A percentile compares a stretch with the other conserved stretches of the same genome.
These are phyloP conservation scores for Branchellion lobata DNA, from an alignment of 2,888 invertebrate genomes.

Conservation along the genomic window DNA sequence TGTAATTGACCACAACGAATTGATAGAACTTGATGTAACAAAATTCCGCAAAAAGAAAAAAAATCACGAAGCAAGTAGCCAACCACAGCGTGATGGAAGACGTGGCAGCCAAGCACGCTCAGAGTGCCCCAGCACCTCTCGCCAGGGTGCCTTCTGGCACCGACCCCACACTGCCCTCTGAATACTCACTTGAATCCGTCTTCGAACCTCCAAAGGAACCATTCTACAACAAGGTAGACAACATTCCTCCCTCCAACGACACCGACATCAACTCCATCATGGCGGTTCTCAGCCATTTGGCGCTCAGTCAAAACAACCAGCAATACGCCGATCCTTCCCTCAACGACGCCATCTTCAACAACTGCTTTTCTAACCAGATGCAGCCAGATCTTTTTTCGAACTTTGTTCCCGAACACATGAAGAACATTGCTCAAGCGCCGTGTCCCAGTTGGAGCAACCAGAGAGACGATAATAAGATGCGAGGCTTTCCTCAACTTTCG, in stretches of 20 bases:
- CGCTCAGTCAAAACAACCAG: conserved; percentile 15
- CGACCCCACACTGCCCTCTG: conserved; percentile 1
- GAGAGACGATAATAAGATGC: conserved; percentile 22
- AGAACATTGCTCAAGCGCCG: conserved; percentile 35
- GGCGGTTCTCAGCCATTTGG: conserved; percentile 40
- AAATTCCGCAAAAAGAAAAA: not conserved
- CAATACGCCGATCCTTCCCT: conserved; percentile 15
- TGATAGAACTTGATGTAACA: not conserved
- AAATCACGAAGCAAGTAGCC: not conserved
- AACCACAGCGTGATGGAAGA: not conserved
- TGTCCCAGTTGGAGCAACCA: conserved; percentile 5
- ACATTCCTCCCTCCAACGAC: conserved; percentile 18
- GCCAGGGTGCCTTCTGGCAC: not conserved
- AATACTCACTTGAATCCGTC: conserved; percentile 14
- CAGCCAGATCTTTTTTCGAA: conserved; percentile 20
- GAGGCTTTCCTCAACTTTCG: conserved; percentile 7
- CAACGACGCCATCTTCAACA: conserved; percentile 32
- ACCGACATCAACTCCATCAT: conserved; percentile 32
- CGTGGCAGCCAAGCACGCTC: conserved; percentile 8
- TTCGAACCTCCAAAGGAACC: conserved; percentile 1
- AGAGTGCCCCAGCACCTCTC: not conserved
- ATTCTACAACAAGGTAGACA: conserved; percentile 7
- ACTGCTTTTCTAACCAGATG: conserved; percentile 4
- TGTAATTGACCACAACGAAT: not conserved
- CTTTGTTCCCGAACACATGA: conserved; percentile 23